A percentile compares a stretch with the other conserved stretches of the same genome.
phyloP scores from a whole-genome alignment of 2,113 vertebrate species.

The Dicentrarchus labrax region DNA sequence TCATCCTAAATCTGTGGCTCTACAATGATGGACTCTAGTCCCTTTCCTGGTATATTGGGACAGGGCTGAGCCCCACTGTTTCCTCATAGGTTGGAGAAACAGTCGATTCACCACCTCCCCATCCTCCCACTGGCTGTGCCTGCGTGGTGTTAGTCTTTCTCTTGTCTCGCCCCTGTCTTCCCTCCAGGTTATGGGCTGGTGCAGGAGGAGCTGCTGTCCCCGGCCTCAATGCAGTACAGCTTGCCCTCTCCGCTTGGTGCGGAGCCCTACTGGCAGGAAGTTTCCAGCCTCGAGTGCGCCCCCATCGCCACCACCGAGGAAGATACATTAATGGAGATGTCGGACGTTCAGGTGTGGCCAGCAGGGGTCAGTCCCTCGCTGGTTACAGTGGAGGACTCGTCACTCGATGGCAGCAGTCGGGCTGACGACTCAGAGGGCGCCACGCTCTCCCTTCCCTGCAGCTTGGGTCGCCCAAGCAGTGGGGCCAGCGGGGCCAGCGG shows the following conservation, averaged over 20 bases:
- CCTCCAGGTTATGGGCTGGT: constrained; percentile 96
- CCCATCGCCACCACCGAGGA: constrained; percentile 96
- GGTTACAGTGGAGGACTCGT: constrained; percentile 98
- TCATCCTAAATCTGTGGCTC: constrained; percentile 20
- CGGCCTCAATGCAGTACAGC: constrained; percentile 95
- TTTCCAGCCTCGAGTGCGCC: constrained; percentile 93
- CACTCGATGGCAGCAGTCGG: constrained; percentile 95
- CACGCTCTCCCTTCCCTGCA: constrained; percentile 87
- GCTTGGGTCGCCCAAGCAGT: constrained; percentile 86
- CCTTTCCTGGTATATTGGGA: constrained; percentile 66
- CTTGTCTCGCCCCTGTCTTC: constrained; percentile 73
- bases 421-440: constrained; percentile 95
- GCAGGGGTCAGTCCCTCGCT: constrained; percentile 93
- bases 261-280: constrained; percentile 98
- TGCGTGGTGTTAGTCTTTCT: constrained; percentile 83
- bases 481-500: constrained; percentile 87
- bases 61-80: constrained; percentile 70
- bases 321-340: constrained; percentile 96
- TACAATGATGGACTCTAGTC: background rate
- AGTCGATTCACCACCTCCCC: constrained; percentile 51
- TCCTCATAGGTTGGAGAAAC: constrained; percentile 63
- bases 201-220: constrained; percentile 98
- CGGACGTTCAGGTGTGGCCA: constrained; percentile 97
- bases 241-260: constrained; percentile 94
- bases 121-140: constrained; percentile 66